Conservation (phyloP, 1,140 invertebrate genomes). For the Achatina immaculata region DNA sequence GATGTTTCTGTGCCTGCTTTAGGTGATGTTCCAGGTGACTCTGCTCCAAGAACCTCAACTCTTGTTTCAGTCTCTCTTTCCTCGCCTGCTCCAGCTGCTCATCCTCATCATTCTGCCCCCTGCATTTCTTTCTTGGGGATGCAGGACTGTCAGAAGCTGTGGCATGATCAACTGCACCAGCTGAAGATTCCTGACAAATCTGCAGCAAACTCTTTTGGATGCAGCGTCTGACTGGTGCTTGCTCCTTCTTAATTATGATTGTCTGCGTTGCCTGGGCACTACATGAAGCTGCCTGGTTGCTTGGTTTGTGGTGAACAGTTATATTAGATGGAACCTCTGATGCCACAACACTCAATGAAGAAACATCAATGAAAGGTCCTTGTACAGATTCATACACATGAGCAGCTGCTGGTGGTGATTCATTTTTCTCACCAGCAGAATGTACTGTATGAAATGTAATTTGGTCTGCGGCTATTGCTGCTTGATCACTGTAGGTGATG, state of each 20-base stretch:
- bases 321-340: background rate
- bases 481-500: background rate
- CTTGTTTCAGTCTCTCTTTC: constrained; percentile 3
- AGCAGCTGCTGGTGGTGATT: background rate
- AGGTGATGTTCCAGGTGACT: constrained; percentile 23
- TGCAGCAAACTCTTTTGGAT: background rate
- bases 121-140: background rate
- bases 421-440: background rate
- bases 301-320: background rate
- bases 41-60: constrained; percentile 3
- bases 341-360: background rate
- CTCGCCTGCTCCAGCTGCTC: background rate
- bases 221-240: background rate
- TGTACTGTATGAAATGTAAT: constrained; percentile 1
- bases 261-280: background rate
- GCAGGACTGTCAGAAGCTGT: background rate
- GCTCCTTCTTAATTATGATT: background rate
- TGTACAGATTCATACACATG: background rate
- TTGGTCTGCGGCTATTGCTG: background rate
- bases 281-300: background rate
- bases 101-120: background rate
- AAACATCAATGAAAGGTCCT: background rate
- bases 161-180: too few species aligned
- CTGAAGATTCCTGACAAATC: background rate
- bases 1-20: constrained; percentile 10